A percentile compares a stretch with the other conserved stretches of the same genome.
Evolutionary conservation across 2,113 vertebrate genomes (phyloP).

Genomic region (Gobio gobio): DNA sequence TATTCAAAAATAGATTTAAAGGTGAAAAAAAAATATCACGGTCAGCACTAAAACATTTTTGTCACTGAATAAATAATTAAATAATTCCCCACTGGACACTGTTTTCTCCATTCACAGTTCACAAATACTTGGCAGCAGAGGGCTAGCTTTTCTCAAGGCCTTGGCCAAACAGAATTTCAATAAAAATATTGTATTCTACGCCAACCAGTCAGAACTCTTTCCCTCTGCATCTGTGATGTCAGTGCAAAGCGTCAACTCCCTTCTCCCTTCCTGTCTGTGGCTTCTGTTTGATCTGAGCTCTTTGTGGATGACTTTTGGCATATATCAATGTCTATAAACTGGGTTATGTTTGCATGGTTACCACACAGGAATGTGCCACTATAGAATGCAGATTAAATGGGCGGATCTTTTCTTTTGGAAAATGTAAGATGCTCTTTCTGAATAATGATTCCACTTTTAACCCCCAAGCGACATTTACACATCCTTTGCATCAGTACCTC

Average conservation of each 20-base stretch:
- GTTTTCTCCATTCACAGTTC: slow-evolving; percentile 33
- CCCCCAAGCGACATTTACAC: slow-evolving; percentile 2
- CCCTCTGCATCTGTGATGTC: slow-evolving; percentile 50
- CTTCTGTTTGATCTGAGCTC: slow-evolving; percentile 69
- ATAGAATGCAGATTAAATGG: not conserved
- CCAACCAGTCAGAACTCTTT: slow-evolving; percentile 45
- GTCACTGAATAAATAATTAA: not conserved
- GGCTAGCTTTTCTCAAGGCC: slow-evolving; percentile 30
- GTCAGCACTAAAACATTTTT: not conserved
- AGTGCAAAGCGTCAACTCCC: slow-evolving; percentile 44
- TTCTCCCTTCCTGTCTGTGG: slow-evolving; percentile 57
- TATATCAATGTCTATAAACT: slow-evolving; percentile 16
- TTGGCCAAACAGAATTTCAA: slow-evolving; percentile 49
- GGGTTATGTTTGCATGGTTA: slow-evolving; percentile 12
- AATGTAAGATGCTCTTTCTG: not conserved
- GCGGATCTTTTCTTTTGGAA: not conserved
- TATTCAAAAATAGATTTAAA: no score
- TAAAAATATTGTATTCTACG: slow-evolving; percentile 49
- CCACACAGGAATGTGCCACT: not conserved
- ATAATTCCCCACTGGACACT: slow-evolving; percentile 19
- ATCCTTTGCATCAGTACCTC: not conserved
- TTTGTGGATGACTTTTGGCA: slow-evolving; percentile 44
- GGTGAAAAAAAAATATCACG: no score
- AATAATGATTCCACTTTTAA: not conserved
- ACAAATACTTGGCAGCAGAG: slow-evolving; percentile 46